Conservation (phyloP, 2,113 vertebrate genomes). For the Toxostoma redivivum region DNA sequence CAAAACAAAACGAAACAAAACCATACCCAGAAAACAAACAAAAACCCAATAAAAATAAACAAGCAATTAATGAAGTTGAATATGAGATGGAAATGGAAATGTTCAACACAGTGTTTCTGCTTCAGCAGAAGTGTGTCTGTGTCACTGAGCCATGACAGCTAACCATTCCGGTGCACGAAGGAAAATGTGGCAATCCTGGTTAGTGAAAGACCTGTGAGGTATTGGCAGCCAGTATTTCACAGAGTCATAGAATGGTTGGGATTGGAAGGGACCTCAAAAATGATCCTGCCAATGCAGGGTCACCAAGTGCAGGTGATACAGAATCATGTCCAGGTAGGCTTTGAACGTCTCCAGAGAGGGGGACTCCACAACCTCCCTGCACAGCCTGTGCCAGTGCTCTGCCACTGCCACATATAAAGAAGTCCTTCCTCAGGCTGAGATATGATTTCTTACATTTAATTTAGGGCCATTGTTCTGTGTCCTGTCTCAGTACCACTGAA, state of each 20-base stretch:
- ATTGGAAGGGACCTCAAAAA: background rate
- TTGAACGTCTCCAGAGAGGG: background rate
- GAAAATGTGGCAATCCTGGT: background rate
- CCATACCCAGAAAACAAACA: too few species aligned
- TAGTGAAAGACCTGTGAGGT: background rate
- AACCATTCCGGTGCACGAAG: accelerated
- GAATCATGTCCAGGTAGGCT: background rate
- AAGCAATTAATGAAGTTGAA: background rate
- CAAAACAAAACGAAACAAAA: background rate
- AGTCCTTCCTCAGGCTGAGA: background rate
- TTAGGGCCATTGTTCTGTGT: background rate
- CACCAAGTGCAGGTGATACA: background rate
- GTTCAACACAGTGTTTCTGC: background rate
- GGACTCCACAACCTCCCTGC: too few species aligned
- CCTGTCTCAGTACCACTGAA: too few species aligned
- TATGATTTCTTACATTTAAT: background rate
- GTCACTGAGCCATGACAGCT: background rate
- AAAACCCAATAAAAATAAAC: accelerated
- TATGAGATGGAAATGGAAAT: background rate
- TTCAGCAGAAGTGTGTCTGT: background rate
- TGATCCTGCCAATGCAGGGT: background rate
- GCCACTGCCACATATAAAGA: background rate
- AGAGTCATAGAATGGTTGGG: background rate
- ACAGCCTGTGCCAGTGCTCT: background rate
- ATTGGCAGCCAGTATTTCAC: background rate